Base-by-base conservation (phyloP, 1,140 invertebrate genomes). In the Pissodes strobi region DNA sequence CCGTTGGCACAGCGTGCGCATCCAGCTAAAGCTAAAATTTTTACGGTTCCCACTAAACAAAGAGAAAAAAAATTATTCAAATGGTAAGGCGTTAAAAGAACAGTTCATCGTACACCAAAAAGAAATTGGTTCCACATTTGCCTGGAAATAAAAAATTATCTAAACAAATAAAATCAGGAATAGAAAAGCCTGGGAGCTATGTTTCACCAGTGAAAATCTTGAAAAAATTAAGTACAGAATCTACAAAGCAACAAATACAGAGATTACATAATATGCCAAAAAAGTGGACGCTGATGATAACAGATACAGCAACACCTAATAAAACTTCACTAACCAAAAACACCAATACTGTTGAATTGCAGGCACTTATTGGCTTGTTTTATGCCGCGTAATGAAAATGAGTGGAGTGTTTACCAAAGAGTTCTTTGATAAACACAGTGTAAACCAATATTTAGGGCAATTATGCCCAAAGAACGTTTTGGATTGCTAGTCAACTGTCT, bases 301-400 rank as follows among this genome's bases (percentile, higher is more conserved):
- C n/a, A n/a, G 30, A 34, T 34, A 34, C 30, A 34, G 6, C 30
- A 34, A 34, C 30, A 34, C n/a, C 30, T 34, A 34, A 34, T 8
- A 8, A 34, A 8, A n/a, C n/a, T 34, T 34, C 30, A 34, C n/a
- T 8, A 6, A 6, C 6, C n/a, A 34, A 34, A 34, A 8, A 8
- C 30, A 34, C 30, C 30, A n/a, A 34, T 34, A 34, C 6, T 43
- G 15, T 43, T 43, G 39, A 43, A 43, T 6, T 43, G 5, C 10
- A 43, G 15, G 39, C 43, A 45, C 57, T 60, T 22, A 15, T 60
- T 1, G 23, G 57, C 2, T 19, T 49, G 34, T 49, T 49, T 17
- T 49, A 60, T 30, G 48, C 48, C 4, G 43, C 22, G 22, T 48
- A 10, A 59, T 59, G 57, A 59, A 59, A 49, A 49, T 59, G 43